Conservation (phyloP, 2,797 vertebrate species). For the Liasis olivaceus region DNA sequence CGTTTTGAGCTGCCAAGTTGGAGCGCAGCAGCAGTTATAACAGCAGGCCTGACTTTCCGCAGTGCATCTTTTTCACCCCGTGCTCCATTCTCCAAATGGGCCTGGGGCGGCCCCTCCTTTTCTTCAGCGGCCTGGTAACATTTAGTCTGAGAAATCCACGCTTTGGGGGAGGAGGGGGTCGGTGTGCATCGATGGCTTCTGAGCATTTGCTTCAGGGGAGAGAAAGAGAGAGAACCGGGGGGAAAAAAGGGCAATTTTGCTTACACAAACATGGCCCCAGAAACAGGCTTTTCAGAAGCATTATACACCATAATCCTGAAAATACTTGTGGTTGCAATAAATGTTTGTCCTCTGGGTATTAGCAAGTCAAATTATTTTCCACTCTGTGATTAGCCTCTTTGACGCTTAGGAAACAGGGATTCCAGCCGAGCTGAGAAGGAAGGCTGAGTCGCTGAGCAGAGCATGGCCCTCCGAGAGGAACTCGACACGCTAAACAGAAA, state of each 20-base stretch:
- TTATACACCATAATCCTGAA: constrained; percentile 54
- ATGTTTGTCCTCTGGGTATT: constrained; percentile 66
- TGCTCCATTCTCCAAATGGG: constrained; percentile 65
- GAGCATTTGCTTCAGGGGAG: constrained; percentile 45
- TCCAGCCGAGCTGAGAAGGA: constrained; percentile 62
- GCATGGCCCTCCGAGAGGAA: constrained; percentile 15
- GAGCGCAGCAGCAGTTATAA: constrained; percentile 66
- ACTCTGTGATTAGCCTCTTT: constrained; percentile 68
- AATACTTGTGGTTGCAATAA: constrained; percentile 69
- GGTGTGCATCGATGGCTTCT: constrained; percentile 29
- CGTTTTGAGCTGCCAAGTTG: constrained; percentile 73
- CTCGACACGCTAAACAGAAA: neutral
- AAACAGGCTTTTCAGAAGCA: constrained; percentile 52
- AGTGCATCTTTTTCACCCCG: constrained; percentile 7
- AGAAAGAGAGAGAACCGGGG: neutral
- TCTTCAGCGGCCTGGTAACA: constrained; percentile 41
- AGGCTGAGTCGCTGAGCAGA: constrained; percentile 39
- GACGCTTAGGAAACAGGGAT: constrained; percentile 68
- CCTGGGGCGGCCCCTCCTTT: constrained; percentile 53
- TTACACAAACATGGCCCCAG: constrained; percentile 56
- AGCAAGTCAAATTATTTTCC: constrained; percentile 73
- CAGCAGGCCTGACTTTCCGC: constrained; percentile 57
- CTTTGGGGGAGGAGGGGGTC: neutral
- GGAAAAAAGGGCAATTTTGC: constrained; percentile 45
- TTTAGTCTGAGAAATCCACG: constrained; percentile 37